Evolutionary conservation across 2,113 vertebrate genomes (phyloP), one percentile per base, ranked within the genome.

Genomic region (Aramus guarauna): DNA sequence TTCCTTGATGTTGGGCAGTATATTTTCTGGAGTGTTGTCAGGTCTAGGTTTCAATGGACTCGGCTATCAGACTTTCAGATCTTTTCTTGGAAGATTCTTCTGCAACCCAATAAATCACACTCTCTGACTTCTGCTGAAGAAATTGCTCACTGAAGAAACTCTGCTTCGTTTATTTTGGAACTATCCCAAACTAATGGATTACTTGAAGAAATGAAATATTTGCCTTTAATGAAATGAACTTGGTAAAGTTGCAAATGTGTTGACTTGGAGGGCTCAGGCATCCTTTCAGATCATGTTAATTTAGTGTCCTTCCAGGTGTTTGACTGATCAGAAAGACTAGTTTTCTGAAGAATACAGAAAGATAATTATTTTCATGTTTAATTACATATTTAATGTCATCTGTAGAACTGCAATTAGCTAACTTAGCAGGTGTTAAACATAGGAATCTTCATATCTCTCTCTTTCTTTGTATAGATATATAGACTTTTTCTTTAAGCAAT

Each of bases 131-230:
- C 21, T 87, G 58, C 92, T 94, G 74, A 68, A 88, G 64, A 92
- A 88, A 94, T 76, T 72, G 41, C 32, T 97, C 77, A 86, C 68
- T 10, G 26, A 48, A 85, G 83, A 56, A 93, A 37, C 24, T 88
- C 15, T 0, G 16, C 53, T 90, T 90, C 27, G 41, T 96, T 96
- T 96, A 67, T 83, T 81, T 96, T 96, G 95, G 93, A 88, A 55
- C n/a, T 85, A 34, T 79, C 74, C 86, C 93, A 96, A 90, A 84
- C 37, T 41, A 69, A 78, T 75, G 45, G 72, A 80, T 95, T 93
- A 88, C 58, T 85, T 87, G 41, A 63, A 90, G 47, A 90, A 75
- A 69, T 82, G 32, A 95, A 82, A 67, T 68, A 5, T 81, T 87
- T 74, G 74, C 22, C 13, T 95, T 83, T 75, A 92, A 80, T 83